These are phyloP conservation scores for Lindbergichthys nudifrons DNA, from an alignment of 2,797 vertebrate genomes.

Conservation along the genomic window DNA sequence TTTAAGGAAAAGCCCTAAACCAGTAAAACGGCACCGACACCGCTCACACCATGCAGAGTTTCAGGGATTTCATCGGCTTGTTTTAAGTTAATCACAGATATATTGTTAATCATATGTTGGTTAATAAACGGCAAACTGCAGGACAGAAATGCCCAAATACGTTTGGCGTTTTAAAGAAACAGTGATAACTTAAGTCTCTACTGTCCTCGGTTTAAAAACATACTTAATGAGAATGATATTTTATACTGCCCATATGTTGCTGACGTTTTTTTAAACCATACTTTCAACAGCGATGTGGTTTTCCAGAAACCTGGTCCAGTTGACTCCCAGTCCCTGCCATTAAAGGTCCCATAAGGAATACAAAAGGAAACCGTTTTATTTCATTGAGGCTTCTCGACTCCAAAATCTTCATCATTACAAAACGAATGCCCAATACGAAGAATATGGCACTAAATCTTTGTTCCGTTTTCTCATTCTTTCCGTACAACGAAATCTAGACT, in stretches of 20 bases:
- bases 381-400: background rate
- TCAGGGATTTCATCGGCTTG: background rate
- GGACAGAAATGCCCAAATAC: background rate
- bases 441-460: conserved; percentile 40
- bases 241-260: no score
- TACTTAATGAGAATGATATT: no score
- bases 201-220: no score
- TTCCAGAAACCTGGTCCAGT: conserved; percentile 5
- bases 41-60: background rate
- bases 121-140: background rate
- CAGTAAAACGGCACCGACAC: background rate
- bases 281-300: background rate
- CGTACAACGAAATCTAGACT: conserved; percentile 27
- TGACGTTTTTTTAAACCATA: background rate
- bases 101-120: background rate
- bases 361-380: background rate
- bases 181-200: background rate
- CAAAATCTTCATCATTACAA: background rate
- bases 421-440: conserved; percentile 22
- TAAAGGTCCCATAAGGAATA: background rate
- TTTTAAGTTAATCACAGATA: background rate
- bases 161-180: background rate
- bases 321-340: background rate
- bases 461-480: background rate
- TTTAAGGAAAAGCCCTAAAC: background rate